These are phyloP conservation scores for Toxostoma redivivum DNA, from an alignment of 2,113 vertebrate species.

Conservation along the genomic window DNA sequence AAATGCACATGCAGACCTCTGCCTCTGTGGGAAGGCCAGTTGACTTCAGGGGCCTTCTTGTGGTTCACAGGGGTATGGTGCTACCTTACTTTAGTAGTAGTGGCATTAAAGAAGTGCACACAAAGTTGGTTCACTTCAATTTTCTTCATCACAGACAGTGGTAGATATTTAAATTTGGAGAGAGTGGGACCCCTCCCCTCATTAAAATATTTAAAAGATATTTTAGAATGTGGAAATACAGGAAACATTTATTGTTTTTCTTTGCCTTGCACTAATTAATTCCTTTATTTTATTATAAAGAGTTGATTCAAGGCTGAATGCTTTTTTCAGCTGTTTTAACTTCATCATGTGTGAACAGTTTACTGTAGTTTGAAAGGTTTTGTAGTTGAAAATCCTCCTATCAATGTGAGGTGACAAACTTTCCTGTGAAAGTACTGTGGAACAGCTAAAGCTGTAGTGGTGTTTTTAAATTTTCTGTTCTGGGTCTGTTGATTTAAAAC, in stretches of 20 bases:
- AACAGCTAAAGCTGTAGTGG: background rate
- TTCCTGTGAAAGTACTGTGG: background rate
- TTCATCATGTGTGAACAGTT: background rate
- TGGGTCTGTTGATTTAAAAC: background rate
- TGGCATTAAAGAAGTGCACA: background rate
- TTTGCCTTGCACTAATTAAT: background rate
- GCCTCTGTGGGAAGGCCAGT: background rate
- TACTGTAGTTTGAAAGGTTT: background rate
- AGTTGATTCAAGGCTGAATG: background rate
- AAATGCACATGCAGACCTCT: background rate
- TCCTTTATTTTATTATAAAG: background rate
- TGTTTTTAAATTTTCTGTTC: background rate
- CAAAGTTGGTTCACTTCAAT: background rate
- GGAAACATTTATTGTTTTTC: background rate
- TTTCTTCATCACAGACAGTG: background rate
- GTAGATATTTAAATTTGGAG: background rate
- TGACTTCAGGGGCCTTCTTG: background rate
- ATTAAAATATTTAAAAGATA: background rate
- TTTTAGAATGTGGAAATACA: background rate
- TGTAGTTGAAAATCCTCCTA: background rate
- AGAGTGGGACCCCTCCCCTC: background rate
- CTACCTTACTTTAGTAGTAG: background rate
- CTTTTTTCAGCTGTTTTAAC: background rate
- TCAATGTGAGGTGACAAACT: background rate
- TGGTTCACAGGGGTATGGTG: background rate